Percentiles rank a stretch among this genome's conserved stretches.
phyloP scores from a whole-genome alignment of 2,888 invertebrate species.

The Hirtodrosophila duncani region DNA sequence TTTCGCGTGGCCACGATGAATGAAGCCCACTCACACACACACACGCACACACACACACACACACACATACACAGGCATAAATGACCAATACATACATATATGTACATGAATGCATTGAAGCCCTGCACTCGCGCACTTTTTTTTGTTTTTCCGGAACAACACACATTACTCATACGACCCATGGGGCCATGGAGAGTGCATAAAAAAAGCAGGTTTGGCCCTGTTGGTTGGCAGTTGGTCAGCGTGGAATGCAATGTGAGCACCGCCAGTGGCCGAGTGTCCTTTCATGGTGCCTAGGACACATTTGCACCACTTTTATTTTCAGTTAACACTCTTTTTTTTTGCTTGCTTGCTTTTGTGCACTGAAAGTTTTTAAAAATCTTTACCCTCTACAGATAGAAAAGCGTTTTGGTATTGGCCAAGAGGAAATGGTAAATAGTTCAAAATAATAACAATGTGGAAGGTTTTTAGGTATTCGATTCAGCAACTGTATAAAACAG shows the following conservation, averaged over 20 bases:
- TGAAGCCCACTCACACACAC: slow-evolving; percentile 28
- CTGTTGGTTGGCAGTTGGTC: slow-evolving; percentile 2
- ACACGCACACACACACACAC: slow-evolving; percentile 8
- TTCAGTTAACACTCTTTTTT: slow-evolving; percentile 40
- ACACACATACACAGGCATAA: slow-evolving; percentile 18
- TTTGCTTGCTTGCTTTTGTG: slow-evolving; percentile 21
- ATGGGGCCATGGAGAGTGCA: slow-evolving; percentile 25
- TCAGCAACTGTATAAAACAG: too few relatives aligned
- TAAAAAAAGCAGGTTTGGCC: slow-evolving; percentile 13
- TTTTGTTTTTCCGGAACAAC: slow-evolving; percentile 11
- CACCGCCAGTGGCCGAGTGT: too few relatives aligned
- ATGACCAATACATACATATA: slow-evolving; percentile 1
- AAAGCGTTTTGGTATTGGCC: too few relatives aligned
- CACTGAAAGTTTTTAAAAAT: too few relatives aligned
- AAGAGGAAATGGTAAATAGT: too few relatives aligned
- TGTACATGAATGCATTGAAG: background rate
- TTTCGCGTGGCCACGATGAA: slow-evolving; percentile 57
- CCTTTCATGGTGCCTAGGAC: slow-evolving; percentile 36
- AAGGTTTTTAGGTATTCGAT: too few relatives aligned
- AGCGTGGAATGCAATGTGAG: too few relatives aligned
- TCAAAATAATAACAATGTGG: too few relatives aligned
- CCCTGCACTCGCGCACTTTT: slow-evolving; percentile 25
- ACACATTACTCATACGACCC: slow-evolving; percentile 60
- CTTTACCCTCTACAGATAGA: too few relatives aligned
- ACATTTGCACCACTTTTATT: slow-evolving; percentile 69